phyloP scores from a whole-genome alignment of 2,888 invertebrate genomes.

The Iphiclides podalirius region DNA sequence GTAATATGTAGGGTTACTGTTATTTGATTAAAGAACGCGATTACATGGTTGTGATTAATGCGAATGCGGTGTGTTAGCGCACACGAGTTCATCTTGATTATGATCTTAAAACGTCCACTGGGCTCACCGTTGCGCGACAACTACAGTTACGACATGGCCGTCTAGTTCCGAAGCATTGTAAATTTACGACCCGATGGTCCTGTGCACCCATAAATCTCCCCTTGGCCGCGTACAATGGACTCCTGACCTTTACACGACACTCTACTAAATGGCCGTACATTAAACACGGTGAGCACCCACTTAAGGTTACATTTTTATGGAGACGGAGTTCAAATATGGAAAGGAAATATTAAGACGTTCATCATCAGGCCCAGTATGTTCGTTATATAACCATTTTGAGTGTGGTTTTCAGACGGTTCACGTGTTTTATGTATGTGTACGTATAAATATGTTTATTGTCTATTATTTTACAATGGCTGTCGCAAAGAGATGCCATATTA shows the following conservation, averaged over 20 bases:
- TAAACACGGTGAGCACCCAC: conserved; percentile 6
- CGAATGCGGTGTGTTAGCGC: neutral
- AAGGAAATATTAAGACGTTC: no score
- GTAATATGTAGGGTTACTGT: neutral
- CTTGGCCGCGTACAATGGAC: conserved; percentile 9
- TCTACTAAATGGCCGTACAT: conserved; percentile 14
- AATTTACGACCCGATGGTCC: conserved; percentile 17
- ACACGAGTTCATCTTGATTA: conserved; percentile 1
- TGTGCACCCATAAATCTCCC: conserved; percentile 13
- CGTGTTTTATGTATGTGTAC: no score
- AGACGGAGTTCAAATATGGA: neutral
- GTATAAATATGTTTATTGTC: no score
- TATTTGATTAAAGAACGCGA: neutral
- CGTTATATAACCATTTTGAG: no score
- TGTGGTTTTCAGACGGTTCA: no score
- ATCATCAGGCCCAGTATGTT: no score
- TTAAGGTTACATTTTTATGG: neutral
- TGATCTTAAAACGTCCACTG: neutral
- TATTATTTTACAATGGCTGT: no score
- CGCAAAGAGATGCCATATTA: no score
- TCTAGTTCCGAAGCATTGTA: conserved; percentile 10
- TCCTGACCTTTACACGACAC: conserved; percentile 15
- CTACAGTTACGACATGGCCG: conserved; percentile 2
- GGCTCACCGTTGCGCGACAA: no score
- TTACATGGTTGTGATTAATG: neutral